Percentiles rank a stretch among this genome's conserved stretches.
These are phyloP conservation scores for Clusia tigrina DNA, from an alignment of 2,888 invertebrate species.

Conservation along the genomic window DNA sequence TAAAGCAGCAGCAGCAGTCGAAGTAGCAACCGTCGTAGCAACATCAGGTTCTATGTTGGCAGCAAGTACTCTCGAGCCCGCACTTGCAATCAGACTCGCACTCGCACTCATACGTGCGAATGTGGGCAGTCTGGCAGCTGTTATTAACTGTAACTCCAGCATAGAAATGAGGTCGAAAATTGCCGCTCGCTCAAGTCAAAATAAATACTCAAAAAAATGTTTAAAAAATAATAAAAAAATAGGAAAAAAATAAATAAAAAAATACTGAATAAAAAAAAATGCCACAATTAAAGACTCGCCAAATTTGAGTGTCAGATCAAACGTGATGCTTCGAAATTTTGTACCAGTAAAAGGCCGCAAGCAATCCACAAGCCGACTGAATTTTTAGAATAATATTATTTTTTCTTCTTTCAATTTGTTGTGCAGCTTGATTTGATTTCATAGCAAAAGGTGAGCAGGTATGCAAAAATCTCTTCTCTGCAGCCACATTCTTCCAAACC, in stretches of 20 bases:
- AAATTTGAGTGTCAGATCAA: no score
- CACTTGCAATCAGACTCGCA: slow-evolving; percentile 10
- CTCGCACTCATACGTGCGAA: slow-evolving; percentile 36
- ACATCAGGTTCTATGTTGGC: slow-evolving; percentile 15
- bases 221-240: neutral
- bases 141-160: neutral
- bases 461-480: slow-evolving; percentile 2
- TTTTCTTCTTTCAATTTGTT: neutral
- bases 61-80: slow-evolving; percentile 36
- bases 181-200: no score
- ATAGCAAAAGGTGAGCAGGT: slow-evolving; percentile 17
- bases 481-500: neutral
- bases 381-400: neutral
- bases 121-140: neutral
- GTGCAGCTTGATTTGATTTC: neutral
- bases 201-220: neutral
- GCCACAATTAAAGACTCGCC: no score
- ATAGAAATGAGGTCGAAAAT: slow-evolving; percentile 2
- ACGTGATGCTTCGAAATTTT: neutral
- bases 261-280: neutral
- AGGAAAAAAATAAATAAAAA: neutral
- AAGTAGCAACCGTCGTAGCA: slow-evolving; percentile 26
- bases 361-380: neutral
- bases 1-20: slow-evolving; percentile 33
- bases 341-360: neutral